phyloP scores from a whole-genome alignment of 2,113 vertebrate species.

The Aix galericulata region DNA sequence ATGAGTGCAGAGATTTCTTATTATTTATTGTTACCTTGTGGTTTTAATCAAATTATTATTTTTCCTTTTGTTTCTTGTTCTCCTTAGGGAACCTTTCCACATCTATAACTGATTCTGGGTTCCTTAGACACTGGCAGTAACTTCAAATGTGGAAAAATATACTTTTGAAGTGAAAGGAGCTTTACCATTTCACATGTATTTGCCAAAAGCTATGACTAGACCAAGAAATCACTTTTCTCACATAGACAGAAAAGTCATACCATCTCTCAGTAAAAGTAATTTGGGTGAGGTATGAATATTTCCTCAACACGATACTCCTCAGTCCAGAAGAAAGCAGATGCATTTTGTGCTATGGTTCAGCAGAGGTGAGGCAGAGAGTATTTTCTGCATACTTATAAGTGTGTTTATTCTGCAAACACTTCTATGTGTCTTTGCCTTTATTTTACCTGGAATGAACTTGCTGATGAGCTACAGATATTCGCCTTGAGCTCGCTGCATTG shows the following conservation, averaged over 20 bases:
- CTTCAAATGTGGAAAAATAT: not conserved
- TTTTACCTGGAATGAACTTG: not conserved
- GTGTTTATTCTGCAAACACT: not conserved
- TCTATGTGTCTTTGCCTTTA: not conserved
- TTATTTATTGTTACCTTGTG: conserved; percentile 1
- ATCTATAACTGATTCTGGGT: not conserved
- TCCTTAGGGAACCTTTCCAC: conserved; percentile 1
- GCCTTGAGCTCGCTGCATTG: not conserved
- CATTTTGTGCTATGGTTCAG: not conserved
- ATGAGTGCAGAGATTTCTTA: not conserved
- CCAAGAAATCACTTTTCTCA: not conserved
- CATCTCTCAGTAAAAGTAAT: not conserved
- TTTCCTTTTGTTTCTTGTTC: conserved; percentile 1
- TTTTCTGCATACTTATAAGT: not conserved
- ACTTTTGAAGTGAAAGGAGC: not conserved
- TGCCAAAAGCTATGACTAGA: not conserved
- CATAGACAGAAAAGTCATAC: not conserved
- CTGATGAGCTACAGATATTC: not conserved
- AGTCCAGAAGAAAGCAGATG: not conserved
- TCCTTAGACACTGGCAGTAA: not conserved
- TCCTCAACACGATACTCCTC: not conserved
- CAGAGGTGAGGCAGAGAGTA: not conserved
- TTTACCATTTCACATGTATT: not conserved
- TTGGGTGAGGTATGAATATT: not conserved
- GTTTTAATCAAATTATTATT: conserved; percentile 9